Conservation (phyloP, 2,888 invertebrate genomes). For the Thymelicus sylvestris region DNA sequence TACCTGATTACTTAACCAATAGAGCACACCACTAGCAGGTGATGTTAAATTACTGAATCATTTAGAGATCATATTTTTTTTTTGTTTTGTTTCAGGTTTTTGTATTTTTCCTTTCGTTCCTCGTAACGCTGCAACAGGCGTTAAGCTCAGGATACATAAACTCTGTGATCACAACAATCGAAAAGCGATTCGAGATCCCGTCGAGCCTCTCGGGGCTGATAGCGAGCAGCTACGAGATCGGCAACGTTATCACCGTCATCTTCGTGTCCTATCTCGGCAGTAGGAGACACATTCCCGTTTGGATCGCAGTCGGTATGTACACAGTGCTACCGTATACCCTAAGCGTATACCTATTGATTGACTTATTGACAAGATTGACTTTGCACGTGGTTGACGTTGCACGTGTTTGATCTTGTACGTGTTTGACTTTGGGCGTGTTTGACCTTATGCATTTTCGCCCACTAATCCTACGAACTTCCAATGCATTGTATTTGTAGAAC, state of each 20-base stretch:
- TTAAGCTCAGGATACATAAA: constrained; percentile 96
- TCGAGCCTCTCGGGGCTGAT: constrained; percentile 96
- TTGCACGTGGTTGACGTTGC: no score
- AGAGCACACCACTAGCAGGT: no score
- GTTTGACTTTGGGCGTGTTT: no score
- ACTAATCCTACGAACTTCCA: no score
- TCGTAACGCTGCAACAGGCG: constrained; percentile 95
- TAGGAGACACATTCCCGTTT: constrained; percentile 95
- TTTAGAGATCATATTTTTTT: neutral
- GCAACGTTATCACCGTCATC: constrained; percentile 97
- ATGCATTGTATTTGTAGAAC: no score
- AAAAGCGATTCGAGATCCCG: constrained; percentile 97
- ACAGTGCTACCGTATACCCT: no score
- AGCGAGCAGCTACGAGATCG: constrained; percentile 97
- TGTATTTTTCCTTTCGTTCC: constrained; percentile 94
- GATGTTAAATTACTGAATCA: no score
- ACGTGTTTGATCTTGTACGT: no score
- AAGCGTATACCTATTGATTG: no score
- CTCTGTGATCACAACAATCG: constrained; percentile 98
- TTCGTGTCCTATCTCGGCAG: constrained; percentile 98
- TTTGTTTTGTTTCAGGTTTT: constrained; percentile 88
- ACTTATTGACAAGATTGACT: no score
- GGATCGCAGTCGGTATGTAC: constrained; percentile 93
- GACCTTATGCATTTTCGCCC: no score
- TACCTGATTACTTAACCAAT: no score